These are phyloP conservation scores for Plebejus melissa DNA, from an alignment of 2,888 invertebrate species.

Conservation along the genomic window DNA sequence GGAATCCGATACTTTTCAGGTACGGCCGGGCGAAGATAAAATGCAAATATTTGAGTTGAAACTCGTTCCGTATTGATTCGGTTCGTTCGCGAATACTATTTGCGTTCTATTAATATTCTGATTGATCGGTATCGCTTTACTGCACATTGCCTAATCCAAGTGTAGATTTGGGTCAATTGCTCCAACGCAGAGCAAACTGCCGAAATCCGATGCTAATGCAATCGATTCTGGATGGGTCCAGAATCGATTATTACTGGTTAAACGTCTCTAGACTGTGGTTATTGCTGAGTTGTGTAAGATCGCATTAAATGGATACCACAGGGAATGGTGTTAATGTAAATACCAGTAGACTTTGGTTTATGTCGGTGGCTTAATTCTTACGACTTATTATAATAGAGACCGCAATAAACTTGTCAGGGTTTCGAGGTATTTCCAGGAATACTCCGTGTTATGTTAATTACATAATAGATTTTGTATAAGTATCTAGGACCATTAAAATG, in stretches of 20 bases:
- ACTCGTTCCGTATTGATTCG: conserved; percentile 28
- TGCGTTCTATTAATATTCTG: conserved; percentile 45
- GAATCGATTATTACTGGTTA: conserved; percentile 21
- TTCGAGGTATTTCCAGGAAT: neutral
- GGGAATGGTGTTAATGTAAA: conserved; percentile 1
- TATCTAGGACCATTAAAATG: neutral
- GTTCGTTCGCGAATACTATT: conserved; percentile 35
- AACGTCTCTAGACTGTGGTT: conserved; percentile 18
- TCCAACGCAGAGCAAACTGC: conserved; percentile 49
- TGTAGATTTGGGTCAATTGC: conserved; percentile 58
- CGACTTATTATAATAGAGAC: neutral
- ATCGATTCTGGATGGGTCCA: neutral
- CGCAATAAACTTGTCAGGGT: neutral
- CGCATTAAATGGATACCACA: neutral
- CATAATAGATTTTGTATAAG: neutral
- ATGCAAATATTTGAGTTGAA: conserved; percentile 23
- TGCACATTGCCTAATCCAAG: conserved; percentile 45
- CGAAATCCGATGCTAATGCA: conserved; percentile 25
- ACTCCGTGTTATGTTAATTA: neutral
- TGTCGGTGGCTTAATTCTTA: neutral
- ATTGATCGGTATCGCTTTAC: conserved; percentile 49
- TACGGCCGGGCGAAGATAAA: neutral
- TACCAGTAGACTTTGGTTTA: conserved; percentile 7
- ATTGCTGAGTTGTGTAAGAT: conserved; percentile 1
- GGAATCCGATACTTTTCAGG: conserved; percentile 7